Evolutionary conservation across 2,797 vertebrate genomes (phyloP), one percentile per base, ranked within the genome.

Genomic region (Pantherophis vulpinus): DNA sequence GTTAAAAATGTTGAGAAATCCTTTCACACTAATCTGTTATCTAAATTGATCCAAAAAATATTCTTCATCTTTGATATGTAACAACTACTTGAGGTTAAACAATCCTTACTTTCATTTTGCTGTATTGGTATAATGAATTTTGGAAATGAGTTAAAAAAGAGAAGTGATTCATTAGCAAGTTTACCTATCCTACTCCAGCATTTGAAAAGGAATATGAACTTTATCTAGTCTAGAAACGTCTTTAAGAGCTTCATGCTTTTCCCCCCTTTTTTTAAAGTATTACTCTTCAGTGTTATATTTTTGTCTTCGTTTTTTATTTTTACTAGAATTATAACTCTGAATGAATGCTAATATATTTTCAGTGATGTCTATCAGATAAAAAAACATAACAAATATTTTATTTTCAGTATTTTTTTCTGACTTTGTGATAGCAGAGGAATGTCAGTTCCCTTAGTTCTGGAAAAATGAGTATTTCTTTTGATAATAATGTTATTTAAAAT

Each of bases 71-170:
- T n/a, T 87, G 88, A 27, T 61, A 18, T 47, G 56, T 56, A 88
- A 10, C 29, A 79, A 88, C 42, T 42, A 37, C 63, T 93, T 86
- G 90, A 11, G 51, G 59, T 37, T 88, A 89, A 87, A 61, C 66
- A 61, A 23, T n/a, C 3, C 13, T 18, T 13, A 23, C 27, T 58
- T 47, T 60, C 94, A 93, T 94, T 97, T 93, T 97, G 87, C 96
- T 89, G 89, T 96, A 93, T 90, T 97, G 74, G 92, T 96, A 95
- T 66, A 91, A 97, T 86, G 97, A 97, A 98, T 97, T 96, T 61
- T 95, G 96, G 51, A 96, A 94, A 94, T 93, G 87, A 92, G 47
- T 93, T 94, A 95, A 93, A 91, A 94, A 93, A 91, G 55, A 91
- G 90, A 60, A 1, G 60, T 90, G 94, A 47, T 90, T 97, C 89